phyloP scores from a whole-genome alignment of 2,888 invertebrate species.

The Mamestra brassicae region DNA sequence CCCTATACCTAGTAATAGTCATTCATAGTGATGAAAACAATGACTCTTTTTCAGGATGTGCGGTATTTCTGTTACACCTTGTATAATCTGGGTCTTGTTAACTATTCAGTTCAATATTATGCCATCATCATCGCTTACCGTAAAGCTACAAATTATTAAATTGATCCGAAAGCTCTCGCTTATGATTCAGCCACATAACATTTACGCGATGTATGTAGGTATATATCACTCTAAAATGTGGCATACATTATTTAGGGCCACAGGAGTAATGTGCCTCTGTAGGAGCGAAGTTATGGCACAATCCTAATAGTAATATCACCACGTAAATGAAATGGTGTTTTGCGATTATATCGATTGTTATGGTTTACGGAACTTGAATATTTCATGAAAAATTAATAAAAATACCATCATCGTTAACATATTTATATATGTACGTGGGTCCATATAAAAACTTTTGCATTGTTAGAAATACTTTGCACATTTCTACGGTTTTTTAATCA shows the following conservation, averaged over 20 bases:
- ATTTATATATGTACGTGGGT: too few relatives aligned
- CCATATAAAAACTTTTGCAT: not conserved
- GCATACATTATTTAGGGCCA: slow-evolving; percentile 44
- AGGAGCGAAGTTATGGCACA: slow-evolving; percentile 13
- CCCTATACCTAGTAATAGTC: too few relatives aligned
- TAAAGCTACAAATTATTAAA: slow-evolving; percentile 40
- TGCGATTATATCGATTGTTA: not conserved
- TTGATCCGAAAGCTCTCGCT: slow-evolving; percentile 12
- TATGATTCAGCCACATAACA: slow-evolving; percentile 9
- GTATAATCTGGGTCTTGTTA: slow-evolving; percentile 3
- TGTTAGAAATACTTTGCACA: not conserved
- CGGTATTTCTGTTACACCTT: not conserved
- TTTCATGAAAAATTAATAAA: not conserved
- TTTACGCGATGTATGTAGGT: slow-evolving; percentile 1
- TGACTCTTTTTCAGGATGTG: too few relatives aligned
- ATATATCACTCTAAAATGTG: slow-evolving; percentile 35
- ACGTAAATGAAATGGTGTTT: slow-evolving; percentile 13
- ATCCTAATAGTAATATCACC: not conserved
- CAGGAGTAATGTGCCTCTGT: slow-evolving; percentile 24
- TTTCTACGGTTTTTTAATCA: not conserved
- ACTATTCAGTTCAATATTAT: slow-evolving; percentile 36
- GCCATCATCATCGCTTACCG: not conserved
- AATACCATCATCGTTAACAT: not conserved
- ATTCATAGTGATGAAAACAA: too few relatives aligned
- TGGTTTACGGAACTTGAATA: not conserved